A percentile compares a stretch with the other conserved stretches of the same genome.
Evolutionary conservation across 2,888 invertebrate species (phyloP).

Genomic region (Ennomos erosarius): DNA sequence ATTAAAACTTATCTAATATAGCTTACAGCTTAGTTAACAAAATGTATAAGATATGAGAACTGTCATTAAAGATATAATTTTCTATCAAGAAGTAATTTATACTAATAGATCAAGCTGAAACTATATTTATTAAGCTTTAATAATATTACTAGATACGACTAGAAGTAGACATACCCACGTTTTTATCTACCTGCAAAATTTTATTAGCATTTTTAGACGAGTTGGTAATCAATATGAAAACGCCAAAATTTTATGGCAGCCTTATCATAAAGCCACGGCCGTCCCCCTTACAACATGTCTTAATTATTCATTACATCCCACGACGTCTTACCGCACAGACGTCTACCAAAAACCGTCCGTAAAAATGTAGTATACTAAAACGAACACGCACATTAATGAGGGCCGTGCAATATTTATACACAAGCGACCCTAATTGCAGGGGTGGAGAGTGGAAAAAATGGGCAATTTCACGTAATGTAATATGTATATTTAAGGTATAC

Average conservation of each 20-base stretch:
- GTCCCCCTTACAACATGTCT: constrained; percentile 67
- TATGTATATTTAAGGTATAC: constrained; percentile 84
- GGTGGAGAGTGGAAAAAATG: constrained; percentile 86
- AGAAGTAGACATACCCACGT: no score
- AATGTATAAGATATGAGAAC: no score
- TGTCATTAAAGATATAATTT: no score
- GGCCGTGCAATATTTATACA: constrained; percentile 85
- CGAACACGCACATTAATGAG: constrained; percentile 84
- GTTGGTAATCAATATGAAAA: constrained; percentile 41
- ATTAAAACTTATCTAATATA: no score
- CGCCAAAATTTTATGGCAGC: constrained; percentile 47
- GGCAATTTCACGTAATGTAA: constrained; percentile 86
- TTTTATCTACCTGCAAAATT: no score
- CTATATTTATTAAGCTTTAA: no score
- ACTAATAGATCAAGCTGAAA: no score
- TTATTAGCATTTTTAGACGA: no score
- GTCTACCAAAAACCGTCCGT: constrained; percentile 67
- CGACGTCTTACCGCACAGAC: constrained; percentile 64
- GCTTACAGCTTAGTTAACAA: no score
- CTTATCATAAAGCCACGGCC: constrained; percentile 55
- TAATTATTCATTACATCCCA: constrained; percentile 82
- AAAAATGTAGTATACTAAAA: constrained; percentile 78
- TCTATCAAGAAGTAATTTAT: no score
- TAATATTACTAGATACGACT: no score
- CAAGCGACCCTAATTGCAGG: constrained; percentile 84